Base-by-base conservation (phyloP, 2,888 invertebrate genomes). In the Fragum sueziense region DNA sequence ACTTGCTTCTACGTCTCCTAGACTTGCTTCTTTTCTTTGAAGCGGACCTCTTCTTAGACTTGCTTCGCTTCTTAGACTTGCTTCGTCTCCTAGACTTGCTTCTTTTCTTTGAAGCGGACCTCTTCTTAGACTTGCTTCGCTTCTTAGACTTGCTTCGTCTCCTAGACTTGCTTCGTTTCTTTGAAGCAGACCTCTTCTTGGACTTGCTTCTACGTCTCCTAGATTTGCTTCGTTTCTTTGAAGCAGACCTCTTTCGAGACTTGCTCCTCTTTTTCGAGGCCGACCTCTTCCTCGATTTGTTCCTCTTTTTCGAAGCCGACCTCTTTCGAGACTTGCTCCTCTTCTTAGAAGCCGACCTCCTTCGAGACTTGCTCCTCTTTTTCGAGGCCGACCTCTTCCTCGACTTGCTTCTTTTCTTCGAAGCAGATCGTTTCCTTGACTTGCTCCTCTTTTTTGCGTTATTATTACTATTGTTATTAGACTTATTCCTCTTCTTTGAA, bases 271-370 rank as follows among this genome's bases (percentile, higher is more conserved):
- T 74, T 70, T 80, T 82, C 17, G 82, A 74, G 14, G 65, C 47
- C 20, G 74, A 74, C 29, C 62, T 78, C 71, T 62, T 79, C 69
- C 54, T 70, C 4, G 62, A 59, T 41, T n/a, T 61, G 59, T 61
- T 71, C 22, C 77, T 51, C 20, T 80, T 80, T 57, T 73, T 79
- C 14, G 76, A 76, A 7, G 22, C 51, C 29, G 52, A 52, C 47
- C 82, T 73, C 70, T 82, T 82, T 77, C 31, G 79, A 22, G 82
- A 82, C 68, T 69, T 79, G 71, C 74, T 76, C 17, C 82, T 54
- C 47, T 76, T 82, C 70, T 51, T 81, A 1, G 76, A 76, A 51
- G 33, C 62, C 31, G 74, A 37, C 57, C 74, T 74, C 65, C 29
- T 71, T 62, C 76, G 77, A 29, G 84, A 80, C 69, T 71, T 80